A percentile compares a stretch with the other conserved stretches of the same genome.
Conservation (phyloP, 2,113 vertebrate species). For the Sapajus apella region DNA sequence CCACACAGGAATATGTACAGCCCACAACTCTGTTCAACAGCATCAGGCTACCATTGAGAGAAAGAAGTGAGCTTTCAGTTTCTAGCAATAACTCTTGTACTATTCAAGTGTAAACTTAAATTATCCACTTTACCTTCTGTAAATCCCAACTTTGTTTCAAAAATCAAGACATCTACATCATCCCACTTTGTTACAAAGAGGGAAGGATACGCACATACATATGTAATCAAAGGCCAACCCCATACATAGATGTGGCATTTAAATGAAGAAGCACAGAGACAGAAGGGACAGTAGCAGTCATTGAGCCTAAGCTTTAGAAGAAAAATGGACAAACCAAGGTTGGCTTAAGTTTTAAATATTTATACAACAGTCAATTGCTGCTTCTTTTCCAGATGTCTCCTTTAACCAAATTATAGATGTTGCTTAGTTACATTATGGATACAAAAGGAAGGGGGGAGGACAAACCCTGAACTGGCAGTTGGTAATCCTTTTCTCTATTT, state of each 20-base stretch:
- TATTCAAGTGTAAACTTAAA: background rate
- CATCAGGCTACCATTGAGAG: background rate
- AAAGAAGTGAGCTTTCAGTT: background rate
- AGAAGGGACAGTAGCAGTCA: background rate
- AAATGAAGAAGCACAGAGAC: background rate
- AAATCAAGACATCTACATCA: background rate
- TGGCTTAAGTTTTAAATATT: background rate
- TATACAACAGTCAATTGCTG: background rate
- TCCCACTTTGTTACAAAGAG: background rate
- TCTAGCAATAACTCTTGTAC: too few species aligned
- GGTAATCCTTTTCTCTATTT: background rate
- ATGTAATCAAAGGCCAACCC: background rate
- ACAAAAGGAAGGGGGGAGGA: background rate
- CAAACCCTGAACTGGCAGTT: background rate
- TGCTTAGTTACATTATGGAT: background rate
- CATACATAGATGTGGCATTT: background rate
- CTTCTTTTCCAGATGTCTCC: background rate
- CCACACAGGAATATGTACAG: background rate
- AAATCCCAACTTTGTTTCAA: background rate
- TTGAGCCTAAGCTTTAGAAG: background rate
- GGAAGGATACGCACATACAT: background rate
- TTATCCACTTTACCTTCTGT: background rate
- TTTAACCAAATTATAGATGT: background rate
- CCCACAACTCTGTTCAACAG: background rate
- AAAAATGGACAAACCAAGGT: background rate